Conservation (phyloP, 2,113 vertebrate genomes). For the Procavia capensis region DNA sequence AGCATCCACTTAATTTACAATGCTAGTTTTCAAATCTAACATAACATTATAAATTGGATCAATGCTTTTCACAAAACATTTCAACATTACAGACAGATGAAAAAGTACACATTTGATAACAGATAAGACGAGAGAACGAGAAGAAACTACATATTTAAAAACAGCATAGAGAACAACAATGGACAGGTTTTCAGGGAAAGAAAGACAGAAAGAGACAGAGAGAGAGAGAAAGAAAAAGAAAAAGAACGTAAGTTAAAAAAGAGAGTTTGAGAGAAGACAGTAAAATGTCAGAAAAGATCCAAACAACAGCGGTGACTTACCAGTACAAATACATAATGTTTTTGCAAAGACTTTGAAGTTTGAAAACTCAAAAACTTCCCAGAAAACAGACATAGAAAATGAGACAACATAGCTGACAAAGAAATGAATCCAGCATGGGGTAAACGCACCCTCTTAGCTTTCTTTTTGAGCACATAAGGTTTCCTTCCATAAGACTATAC, state of each 20-base stretch:
- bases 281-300: not conserved
- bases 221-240: not conserved
- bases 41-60: not conserved
- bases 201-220: not conserved
- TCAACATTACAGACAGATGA: constrained; percentile 11
- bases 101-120: not conserved
- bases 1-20: not conserved
- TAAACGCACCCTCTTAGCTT: not conserved
- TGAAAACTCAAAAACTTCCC: not conserved
- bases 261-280: not conserved
- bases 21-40: not conserved
- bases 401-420: not conserved
- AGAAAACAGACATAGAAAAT: not conserved
- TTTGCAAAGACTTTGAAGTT: not conserved
- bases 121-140: not conserved
- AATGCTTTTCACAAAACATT: not conserved
- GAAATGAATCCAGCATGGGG: not conserved
- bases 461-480: not conserved
- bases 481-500: not conserved
- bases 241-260: not conserved
- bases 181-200: not conserved
- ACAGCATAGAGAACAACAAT: not conserved
- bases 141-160: not conserved
- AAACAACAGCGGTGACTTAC: not conserved
- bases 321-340: not conserved